Conservation (phyloP, 2,113 vertebrate genomes). For the Anser brachyrhynchus region DNA sequence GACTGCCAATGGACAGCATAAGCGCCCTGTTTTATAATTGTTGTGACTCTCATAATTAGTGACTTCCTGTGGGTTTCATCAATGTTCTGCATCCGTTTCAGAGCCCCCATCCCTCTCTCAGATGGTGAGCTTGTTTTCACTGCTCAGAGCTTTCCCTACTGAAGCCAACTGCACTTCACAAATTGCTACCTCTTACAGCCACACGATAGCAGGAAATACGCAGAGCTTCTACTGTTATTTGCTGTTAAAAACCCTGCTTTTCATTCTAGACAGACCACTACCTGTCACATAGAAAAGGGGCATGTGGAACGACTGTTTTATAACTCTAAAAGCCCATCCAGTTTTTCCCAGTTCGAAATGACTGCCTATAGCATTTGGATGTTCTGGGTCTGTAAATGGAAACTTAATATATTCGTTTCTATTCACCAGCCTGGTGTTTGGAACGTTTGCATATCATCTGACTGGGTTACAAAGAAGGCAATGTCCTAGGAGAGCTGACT, state of each 20-base stretch:
- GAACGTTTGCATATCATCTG: background rate
- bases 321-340: background rate
- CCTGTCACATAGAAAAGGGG: background rate
- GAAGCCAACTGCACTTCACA: background rate
- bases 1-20: background rate
- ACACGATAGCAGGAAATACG: background rate
- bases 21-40: background rate
- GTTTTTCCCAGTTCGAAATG: background rate
- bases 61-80: constrained; percentile 45
- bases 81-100: background rate
- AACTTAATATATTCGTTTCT: background rate
- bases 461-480: background rate
- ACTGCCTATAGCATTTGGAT: background rate
- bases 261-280: background rate
- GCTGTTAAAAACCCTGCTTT: background rate
- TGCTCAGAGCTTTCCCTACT: background rate
- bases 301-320: background rate
- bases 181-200: background rate
- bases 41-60: background rate
- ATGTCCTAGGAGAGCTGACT: background rate
- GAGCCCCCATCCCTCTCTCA: background rate
- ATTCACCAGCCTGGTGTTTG: background rate
- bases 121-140: background rate
- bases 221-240: background rate
- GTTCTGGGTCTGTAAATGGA: background rate